Base-by-base conservation (phyloP, 1,140 invertebrate genomes). In the Prorops nasuta region DNA sequence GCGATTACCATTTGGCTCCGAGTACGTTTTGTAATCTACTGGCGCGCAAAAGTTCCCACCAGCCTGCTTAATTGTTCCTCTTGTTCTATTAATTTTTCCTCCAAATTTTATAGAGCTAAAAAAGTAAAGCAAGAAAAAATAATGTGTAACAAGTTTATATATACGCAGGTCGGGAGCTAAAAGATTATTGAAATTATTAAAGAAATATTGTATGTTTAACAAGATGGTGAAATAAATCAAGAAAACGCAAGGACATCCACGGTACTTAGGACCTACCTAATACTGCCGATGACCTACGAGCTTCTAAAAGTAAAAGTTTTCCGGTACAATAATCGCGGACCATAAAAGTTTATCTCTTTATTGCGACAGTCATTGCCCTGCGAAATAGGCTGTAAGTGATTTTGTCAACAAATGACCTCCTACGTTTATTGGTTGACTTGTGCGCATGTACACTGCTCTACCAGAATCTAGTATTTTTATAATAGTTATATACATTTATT, bases 321-420 rank as follows among this genome's bases (percentile, higher is more conserved):
- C 48, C 55, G 55, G 45, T 56, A 51, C 54, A 61, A 63, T 67
- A 69, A 69, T 68, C 63, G 52, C 42, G 36, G 46, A 52, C 49
- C 63, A 44, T 71, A 72, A 67, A 71, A 58, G 41, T 70, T 64
- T 65, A 70, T 70, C 54, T 50, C 40, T 74, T 74, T 75, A 71
- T 74, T 70, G 46, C 57, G 32, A 44, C 44, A 7, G 49, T 44
- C 56, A 64, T 64, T 63, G 63, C 46, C 49, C 53, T 49, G 51
- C 51, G 36, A 60, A 63, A 58, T 38, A 36, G 45, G 36, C 55
- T 42, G 44, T 57, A 51, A 66, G 56, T 61, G 57, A 64, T 69
- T 68, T 67, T 58, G 54, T 61, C 60, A 71, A 52, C 14, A 21
- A 51, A 51, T 6, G 15, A 28, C 4, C 6, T 38, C 8, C 12